Base-by-base conservation (phyloP, 2,797 vertebrate genomes). In the Epinephelus malabaricus region DNA sequence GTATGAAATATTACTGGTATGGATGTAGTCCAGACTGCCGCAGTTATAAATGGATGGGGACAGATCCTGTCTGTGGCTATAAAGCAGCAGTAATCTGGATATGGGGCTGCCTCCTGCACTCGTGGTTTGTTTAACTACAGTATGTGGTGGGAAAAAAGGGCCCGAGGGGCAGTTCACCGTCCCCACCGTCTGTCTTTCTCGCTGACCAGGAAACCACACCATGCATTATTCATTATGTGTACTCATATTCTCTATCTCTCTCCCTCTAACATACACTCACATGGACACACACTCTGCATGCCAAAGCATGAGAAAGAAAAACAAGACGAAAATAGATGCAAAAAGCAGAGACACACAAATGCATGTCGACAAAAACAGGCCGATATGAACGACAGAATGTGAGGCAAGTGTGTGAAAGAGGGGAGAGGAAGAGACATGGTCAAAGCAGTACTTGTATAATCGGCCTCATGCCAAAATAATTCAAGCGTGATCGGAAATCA, bases 161-260 rank as follows among this genome's bases (percentile, higher is more conserved):
- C 91, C 87, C 45, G n/a, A 71, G 90, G 90, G 90, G 69, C 77
- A 84, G 84, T 84, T 89, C 88, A 81, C 71, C 27, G 68, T 78
- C 82, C 80, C 78, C 60, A 65, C 77, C 11, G 86, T 86, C 83
- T 78, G 62, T 69, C 74, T 53, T 86, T 90, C 87, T 88, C 66
- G 10, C 88, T 89, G 91, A 87, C 90, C 90, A 89, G 89, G 86
- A 92, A 92, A 92, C 90, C 89, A 89, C 89, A 85, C 64, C 43
- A 92, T 94, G 85, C 68, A 93, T 93, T 91, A 92, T 93, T 93
- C 89, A 93, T 87, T 0, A 70, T 23, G 77, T 83, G 70, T 79
- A 77, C 69, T 72, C 67, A n/a, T 61, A 81, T 67, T 17, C 76
- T 23, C 18, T 34, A 38, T 34, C 53, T 14, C 27, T 6, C 53